phyloP scores from a whole-genome alignment of 2,888 invertebrate species.

The Apotomis betuletana region DNA sequence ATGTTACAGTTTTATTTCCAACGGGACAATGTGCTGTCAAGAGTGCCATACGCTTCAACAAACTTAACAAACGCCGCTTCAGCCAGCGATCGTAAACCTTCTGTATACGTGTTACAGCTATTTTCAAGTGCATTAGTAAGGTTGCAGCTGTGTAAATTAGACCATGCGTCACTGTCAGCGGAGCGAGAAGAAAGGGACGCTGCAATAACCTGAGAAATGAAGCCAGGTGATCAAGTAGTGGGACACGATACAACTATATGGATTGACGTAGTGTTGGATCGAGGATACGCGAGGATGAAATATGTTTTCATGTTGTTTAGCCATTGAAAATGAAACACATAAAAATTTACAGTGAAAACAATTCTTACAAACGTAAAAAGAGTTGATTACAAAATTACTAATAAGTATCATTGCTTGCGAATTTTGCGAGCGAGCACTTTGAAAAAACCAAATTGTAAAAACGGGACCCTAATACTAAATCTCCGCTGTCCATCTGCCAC shows the following conservation, averaged over 20 bases:
- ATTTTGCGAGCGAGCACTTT: too few relatives aligned
- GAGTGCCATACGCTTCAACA: conserved; percentile 57
- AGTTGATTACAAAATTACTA: too few relatives aligned
- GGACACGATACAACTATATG: neutral
- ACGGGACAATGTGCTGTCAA: conserved; percentile 68
- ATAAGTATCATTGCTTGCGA: too few relatives aligned
- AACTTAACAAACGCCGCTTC: conserved; percentile 41
- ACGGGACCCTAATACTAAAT: too few relatives aligned
- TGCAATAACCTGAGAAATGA: conserved; percentile 77
- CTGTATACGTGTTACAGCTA: conserved; percentile 49
- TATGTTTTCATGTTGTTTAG: too few relatives aligned
- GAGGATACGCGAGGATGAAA: too few relatives aligned
- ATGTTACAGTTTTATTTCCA: conserved; percentile 69
- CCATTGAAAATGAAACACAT: too few relatives aligned
- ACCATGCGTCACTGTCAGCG: conserved; percentile 75
- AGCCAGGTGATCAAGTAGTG: conserved; percentile 62
- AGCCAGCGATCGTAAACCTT: conserved; percentile 55
- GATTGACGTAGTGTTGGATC: too few relatives aligned
- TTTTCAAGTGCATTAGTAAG: conserved; percentile 49
- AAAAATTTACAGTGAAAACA: too few relatives aligned
- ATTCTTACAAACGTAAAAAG: too few relatives aligned
- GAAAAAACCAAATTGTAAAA: too few relatives aligned
- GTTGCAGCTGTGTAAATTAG: conserved; percentile 70
- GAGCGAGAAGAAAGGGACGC: conserved; percentile 59
- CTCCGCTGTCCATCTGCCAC: too few relatives aligned